Evolutionary conservation across 2,888 invertebrate species (phyloP).

Genomic region (Dasysyrphus tricinctus): DNA sequence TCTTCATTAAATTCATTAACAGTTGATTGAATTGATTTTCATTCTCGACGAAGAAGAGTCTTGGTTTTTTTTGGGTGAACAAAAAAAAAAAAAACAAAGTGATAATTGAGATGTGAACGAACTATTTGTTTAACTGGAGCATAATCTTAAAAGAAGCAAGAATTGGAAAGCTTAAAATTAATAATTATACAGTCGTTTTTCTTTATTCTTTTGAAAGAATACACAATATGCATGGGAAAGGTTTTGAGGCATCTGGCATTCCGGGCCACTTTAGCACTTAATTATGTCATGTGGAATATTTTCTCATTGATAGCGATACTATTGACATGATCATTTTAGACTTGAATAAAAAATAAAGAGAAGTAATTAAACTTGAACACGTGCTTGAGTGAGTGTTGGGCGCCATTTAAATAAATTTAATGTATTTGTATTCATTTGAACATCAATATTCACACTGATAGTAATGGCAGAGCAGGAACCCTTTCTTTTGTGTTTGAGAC

Average conservation of each 20-base stretch:
- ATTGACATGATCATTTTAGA: too few relatives aligned
- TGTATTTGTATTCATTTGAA: background rate
- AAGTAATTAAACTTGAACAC: background rate
- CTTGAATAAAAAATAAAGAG: background rate
- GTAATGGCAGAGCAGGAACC: too few relatives aligned
- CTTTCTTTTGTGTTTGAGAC: too few relatives aligned
- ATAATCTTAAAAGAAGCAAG: background rate
- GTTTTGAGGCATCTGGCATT: background rate
- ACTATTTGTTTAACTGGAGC: conserved; percentile 32
- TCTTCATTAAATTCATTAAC: conserved; percentile 64
- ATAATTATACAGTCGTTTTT: background rate
- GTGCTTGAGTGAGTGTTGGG: background rate
- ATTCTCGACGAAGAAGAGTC: background rate
- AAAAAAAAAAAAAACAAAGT: conserved; percentile 45
- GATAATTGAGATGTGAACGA: conserved; percentile 71
- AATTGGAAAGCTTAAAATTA: background rate
- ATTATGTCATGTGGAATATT: background rate
- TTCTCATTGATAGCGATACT: background rate
- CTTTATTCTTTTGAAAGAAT: background rate
- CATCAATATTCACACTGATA: too few relatives aligned
- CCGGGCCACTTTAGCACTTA: background rate
- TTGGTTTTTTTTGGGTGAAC: background rate
- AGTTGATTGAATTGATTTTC: conserved; percentile 65
- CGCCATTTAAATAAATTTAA: background rate
- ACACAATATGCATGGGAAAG: background rate